Base-by-base conservation (phyloP, 2,797 vertebrate genomes). In the Sebastes elongatus region DNA sequence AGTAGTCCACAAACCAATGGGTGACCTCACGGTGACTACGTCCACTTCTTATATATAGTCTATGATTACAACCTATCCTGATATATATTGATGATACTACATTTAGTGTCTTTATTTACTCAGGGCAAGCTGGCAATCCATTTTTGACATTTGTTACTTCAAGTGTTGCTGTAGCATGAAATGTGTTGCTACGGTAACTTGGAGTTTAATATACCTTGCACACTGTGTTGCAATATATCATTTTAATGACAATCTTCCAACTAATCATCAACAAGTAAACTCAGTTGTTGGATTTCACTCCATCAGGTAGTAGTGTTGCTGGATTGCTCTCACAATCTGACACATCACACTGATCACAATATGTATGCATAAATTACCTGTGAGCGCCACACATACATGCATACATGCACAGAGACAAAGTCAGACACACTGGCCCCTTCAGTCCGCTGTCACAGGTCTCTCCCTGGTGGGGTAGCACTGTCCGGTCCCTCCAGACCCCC, bases 401-500 rank as follows among this genome's bases (percentile, higher is more conserved):
- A 72, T 67, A 80, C 78, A 75, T 66, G 77, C 62, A 76, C 63
- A 33, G 38, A 76, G 76, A 87, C 86, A 81, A 86, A 88, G 81
- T 88, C 77, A 83, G 76, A 85, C 80, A 74, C 82, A 10, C 20
- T 20, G 75, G 74, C 82, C 77, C 67, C 85, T 84, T 83, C 83
- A 79, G 83, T 91, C 74, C 59, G 38, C 82, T 90, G 89, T 93
- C 93, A 93, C 84, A 83, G 86, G 90, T 89, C 60, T 82, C 53
- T 90, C 90, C 83, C 79, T 81, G 77, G 81, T 89, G 89, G 88
- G 77, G 76, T 61, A 55, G 82, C 76, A 90, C 84, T 91, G 93
- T 91, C 89, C 93, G 64, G 88, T 95, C 93, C 94, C 94, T 86
- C 87, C 90, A 92, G 94, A 91, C 92, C 88, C 90, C 88, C 90